Evolutionary conservation across 2,888 invertebrate genomes (phyloP).

Genomic region (Nesidiocoris tenuis): DNA sequence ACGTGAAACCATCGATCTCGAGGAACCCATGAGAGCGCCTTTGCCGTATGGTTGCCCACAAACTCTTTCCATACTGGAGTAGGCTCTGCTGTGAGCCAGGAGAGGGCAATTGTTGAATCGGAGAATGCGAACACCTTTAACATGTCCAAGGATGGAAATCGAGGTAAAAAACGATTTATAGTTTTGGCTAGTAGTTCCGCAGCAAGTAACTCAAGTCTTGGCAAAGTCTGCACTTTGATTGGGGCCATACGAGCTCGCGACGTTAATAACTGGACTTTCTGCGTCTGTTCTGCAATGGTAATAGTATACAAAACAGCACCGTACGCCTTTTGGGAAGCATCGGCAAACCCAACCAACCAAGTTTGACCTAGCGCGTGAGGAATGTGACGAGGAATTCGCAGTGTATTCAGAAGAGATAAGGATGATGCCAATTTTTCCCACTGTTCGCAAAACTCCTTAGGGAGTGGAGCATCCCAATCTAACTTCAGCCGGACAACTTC

Average conservation of each 20-base stretch:
- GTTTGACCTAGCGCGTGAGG: too few species aligned
- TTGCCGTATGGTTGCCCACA: not conserved
- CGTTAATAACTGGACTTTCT: not conserved
- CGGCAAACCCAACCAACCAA: too few species aligned
- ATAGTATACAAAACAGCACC: not conserved
- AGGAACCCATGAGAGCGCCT: not conserved
- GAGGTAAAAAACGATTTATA: not conserved
- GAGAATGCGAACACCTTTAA: not conserved
- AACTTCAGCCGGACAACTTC: too few species aligned
- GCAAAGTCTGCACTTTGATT: not conserved
- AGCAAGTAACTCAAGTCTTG: not conserved
- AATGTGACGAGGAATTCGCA: not conserved
- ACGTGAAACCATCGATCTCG: not conserved
- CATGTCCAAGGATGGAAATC: not conserved
- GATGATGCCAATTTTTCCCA: not conserved
- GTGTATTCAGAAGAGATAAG: not conserved
- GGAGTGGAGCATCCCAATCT: not conserved
- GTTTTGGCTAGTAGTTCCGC: not conserved
- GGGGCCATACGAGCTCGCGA: not conserved
- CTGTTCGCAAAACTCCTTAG: not conserved
- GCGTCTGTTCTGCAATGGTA: too few species aligned
- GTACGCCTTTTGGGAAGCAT: not conserved
- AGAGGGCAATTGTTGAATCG: not conserved
- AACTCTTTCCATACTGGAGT: not conserved
- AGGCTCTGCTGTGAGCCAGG: constrained; percentile 2